These are phyloP conservation scores for Steinernema scapterisci DNA, from an alignment of 2,888 invertebrate genomes.

Conservation along the genomic window DNA sequence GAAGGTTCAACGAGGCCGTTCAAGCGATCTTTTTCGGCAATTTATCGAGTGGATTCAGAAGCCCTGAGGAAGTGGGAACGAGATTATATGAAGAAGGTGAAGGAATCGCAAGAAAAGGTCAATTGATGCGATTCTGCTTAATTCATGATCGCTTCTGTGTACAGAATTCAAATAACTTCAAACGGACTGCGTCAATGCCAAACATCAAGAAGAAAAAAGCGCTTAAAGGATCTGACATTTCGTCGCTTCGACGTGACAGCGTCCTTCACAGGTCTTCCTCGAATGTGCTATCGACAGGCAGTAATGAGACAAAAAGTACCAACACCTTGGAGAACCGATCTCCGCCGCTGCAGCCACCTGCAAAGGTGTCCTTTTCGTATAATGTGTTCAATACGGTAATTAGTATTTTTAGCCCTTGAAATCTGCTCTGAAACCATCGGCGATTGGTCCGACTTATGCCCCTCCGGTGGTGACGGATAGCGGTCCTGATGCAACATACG, in stretches of 20 bases:
- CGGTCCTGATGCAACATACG: constrained; percentile 10
- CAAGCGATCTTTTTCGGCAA: constrained; percentile 52
- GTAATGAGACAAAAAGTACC: constrained; percentile 27
- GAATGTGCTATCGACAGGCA: constrained; percentile 6
- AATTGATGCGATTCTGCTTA: background rate
- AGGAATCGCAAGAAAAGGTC: background rate
- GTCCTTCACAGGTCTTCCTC: constrained; percentile 24
- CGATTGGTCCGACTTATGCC: constrained; percentile 8
- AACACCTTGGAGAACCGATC: constrained; percentile 22
- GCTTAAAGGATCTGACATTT: background rate
- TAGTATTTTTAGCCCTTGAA: constrained; percentile 2
- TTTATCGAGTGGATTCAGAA: constrained; percentile 60
- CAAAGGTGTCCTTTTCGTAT: background rate
- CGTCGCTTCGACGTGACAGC: constrained; percentile 6
- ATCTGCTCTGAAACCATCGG: constrained; percentile 12
- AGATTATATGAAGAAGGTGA: constrained; percentile 50
- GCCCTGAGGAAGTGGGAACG: constrained; percentile 62
- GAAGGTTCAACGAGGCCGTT: constrained; percentile 44
- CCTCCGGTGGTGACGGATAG: background rate
- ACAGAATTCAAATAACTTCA: constrained; percentile 48
- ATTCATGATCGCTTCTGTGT: background rate
- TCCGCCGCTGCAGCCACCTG: background rate
- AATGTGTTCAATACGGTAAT: background rate
- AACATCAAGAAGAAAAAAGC: constrained; percentile 53
- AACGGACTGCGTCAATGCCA: constrained; percentile 61